A percentile compares a stretch with the other conserved stretches of the same genome.
Evolutionary conservation across 2,797 vertebrate species (phyloP).

Genomic region (Dryobates pubescens): DNA sequence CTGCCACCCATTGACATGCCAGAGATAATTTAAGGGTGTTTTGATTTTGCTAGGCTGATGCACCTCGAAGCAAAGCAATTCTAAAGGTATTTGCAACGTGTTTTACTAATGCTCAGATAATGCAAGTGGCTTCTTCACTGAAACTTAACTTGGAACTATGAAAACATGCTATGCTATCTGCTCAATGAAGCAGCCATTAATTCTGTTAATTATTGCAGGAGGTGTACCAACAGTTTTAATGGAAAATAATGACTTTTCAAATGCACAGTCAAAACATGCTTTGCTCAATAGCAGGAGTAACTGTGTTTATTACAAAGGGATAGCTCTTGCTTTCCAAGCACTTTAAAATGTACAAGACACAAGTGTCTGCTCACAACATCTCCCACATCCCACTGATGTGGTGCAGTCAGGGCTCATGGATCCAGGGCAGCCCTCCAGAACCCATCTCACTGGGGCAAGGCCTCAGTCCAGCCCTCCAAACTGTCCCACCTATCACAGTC

Average conservation of each 20-base stretch:
- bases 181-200: background rate
- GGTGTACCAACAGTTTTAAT: background rate
- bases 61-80: background rate
- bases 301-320: background rate
- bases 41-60: background rate
- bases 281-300: background rate
- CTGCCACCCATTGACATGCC: background rate
- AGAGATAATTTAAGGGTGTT: background rate
- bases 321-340: background rate
- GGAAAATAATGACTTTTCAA: background rate
- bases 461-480: background rate
- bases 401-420: rapidly evolving
- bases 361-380: background rate
- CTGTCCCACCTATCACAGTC: rapidly evolving
- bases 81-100: background rate
- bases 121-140: background rate
- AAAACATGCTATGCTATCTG: background rate
- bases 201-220: background rate
- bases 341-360: background rate
- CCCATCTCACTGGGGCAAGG: rapidly evolving
- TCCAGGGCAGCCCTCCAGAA: background rate
- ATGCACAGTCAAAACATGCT: background rate
- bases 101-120: background rate
- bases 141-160: background rate
- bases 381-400: rapidly evolving